These are phyloP conservation scores for Ochotona princeps DNA, from an alignment of 2,113 vertebrate genomes.

Conservation along the genomic window DNA sequence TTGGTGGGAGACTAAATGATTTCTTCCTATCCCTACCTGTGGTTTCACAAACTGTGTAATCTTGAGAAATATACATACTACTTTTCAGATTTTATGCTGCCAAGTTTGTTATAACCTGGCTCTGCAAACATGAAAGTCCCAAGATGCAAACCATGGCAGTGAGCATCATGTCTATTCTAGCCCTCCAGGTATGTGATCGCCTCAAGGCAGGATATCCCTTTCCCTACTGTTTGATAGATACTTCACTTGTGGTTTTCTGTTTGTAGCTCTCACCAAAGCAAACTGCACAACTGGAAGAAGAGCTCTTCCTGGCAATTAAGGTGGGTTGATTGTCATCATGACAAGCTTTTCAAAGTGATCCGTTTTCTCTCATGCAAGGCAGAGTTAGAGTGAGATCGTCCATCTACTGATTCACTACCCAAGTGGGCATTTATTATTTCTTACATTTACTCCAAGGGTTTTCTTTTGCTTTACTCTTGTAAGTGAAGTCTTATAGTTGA, in stretches of 20 bases:
- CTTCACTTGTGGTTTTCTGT: slow-evolving; percentile 16
- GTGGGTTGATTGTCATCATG: slow-evolving; percentile 79
- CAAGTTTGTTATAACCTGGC: slow-evolving; percentile 94
- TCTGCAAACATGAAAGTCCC: slow-evolving; percentile 93
- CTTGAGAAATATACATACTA: slow-evolving; percentile 49
- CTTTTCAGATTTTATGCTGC: slow-evolving; percentile 92
- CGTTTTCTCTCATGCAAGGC: too few relatives aligned
- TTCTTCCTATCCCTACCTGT: background rate
- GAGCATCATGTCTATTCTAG: slow-evolving; percentile 92
- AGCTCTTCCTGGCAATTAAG: slow-evolving; percentile 90
- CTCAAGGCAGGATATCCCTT: background rate
- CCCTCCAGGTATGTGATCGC: slow-evolving; percentile 88
- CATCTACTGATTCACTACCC: too few relatives aligned
- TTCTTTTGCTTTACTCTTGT: background rate
- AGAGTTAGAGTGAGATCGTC: too few relatives aligned
- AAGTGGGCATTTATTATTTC: background rate
- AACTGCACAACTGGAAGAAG: slow-evolving; percentile 90
- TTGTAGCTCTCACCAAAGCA: slow-evolving; percentile 92
- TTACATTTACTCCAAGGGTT: background rate
- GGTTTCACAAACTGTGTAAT: background rate
- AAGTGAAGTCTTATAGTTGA: background rate
- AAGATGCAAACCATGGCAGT: slow-evolving; percentile 96
- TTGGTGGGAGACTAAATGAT: background rate
- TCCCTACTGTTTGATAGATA: background rate
- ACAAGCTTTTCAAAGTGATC: background rate